Percentiles rank a stretch among this genome's conserved stretches.
phyloP scores from a whole-genome alignment of 1,140 invertebrate species.

The Leptopilina boulardi region DNA sequence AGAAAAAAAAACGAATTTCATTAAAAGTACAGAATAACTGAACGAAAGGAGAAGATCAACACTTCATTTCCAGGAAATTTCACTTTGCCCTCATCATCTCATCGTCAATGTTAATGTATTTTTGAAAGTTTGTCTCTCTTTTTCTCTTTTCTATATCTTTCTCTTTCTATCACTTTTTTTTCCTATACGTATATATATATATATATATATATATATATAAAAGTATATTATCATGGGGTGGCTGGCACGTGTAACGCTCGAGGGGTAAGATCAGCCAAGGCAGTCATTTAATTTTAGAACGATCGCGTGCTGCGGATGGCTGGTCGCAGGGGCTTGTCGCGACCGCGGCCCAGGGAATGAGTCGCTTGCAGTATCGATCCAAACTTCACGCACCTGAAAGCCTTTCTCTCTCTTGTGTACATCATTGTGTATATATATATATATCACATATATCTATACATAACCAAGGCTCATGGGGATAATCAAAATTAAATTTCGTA shows the following conservation, averaged over 20 bases:
- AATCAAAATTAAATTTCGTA: background rate
- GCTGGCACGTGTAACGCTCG: conserved; percentile 21
- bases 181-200: too few relatives aligned
- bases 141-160: too few relatives aligned
- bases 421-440: background rate
- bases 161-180: too few relatives aligned
- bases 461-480: background rate
- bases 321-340: conserved; percentile 48
- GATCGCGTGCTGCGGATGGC: conserved; percentile 52
- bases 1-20: too few relatives aligned
- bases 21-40: too few relatives aligned
- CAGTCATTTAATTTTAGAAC: conserved; percentile 55
- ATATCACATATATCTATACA: too few relatives aligned
- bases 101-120: too few relatives aligned
- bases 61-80: too few relatives aligned
- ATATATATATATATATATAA: too few relatives aligned
- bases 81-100: too few relatives aligned
- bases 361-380: conserved; percentile 58
- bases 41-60: too few relatives aligned
- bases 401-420: conserved; percentile 38
- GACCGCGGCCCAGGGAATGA: conserved; percentile 48
- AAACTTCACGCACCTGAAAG: conserved; percentile 54
- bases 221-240: background rate
- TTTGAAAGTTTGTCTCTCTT: too few relatives aligned
- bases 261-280: conserved; percentile 21